Evolutionary conservation across 2,888 invertebrate species (phyloP), one percentile per base, ranked within the genome.

Genomic region (Phragmatobia fuliginosa): DNA sequence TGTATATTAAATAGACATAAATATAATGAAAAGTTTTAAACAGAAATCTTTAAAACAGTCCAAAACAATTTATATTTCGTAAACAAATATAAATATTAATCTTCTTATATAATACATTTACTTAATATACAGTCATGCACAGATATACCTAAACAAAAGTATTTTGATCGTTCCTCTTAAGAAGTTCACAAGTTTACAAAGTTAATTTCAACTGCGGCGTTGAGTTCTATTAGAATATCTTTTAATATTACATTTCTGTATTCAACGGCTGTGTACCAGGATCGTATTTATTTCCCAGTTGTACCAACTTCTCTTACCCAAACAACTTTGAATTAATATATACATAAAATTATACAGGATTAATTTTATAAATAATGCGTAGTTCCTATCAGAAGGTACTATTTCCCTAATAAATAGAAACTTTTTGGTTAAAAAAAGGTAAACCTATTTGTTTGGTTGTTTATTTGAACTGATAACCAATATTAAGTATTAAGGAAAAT

Each of bases 261-360:
- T 45, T 58, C 62, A 52, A 58, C 10, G 31, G 45, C 38, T 41
- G 62, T 41, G 28, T 62, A 11, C 62, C 41, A 56, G 28, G 56
- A 71, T 36, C 38, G 63, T 52, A 63, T 67, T 63, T 60, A 70
- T 67, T 70, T 62, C 66, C 62, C 66, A 49, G 45, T 70, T 64
- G 59, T 33, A 41, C 63, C 32, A 36, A 52, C 62, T 62, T 45
- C 32, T 36, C 52, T 59, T 31, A 62, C 58, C 60, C 38, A 65
- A 65, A 60, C 58, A 28, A 60, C 36, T 62, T 67, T 45, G 25
- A 59, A 68, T 58, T 68, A n/a, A n/a, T n/a, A n/a, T 65, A 67
- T 65, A 38, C 70, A 64, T 66, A 33, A 63, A 70, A 66, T 70
- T 70, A 58, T 31, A 49, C 66, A 25, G 36, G 21, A 41, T 67